Base-by-base conservation (phyloP, 2,113 vertebrate species). In the Bambusicola thoracicus region DNA sequence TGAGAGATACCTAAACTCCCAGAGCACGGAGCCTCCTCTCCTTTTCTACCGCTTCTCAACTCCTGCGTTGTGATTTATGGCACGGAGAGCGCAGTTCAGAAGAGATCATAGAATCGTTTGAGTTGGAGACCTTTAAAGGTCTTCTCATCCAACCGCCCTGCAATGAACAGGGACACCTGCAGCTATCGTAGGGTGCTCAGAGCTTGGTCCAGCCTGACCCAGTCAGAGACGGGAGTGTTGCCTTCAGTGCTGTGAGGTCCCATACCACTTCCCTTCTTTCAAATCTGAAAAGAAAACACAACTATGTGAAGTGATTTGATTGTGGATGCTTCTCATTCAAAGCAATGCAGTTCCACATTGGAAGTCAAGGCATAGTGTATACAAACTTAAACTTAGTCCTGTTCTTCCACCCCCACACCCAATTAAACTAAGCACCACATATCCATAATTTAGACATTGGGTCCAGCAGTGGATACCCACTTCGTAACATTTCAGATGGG, bases 211-310 rank as follows among this genome's bases (percentile, higher is more conserved):
- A 25, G 12, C 27, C 27, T 16, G 15, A 53, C 15, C 27, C 8
- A 5, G 27, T 53, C 51, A 53, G 51, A 17, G 15, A 53, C 1
- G 25, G 21, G 22, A 65, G 38, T 68, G 75, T 40, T 75, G 41
- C 18, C 22, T 41, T 67, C 20, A 21, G 9, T 27, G 25, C 27
- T 61, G 27, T 8, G 3, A 81, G 68, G 38, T 65, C 18, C 41
- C 25, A 14, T 3, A 3, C 6, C 58, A 17, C 16, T 3, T 4
- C 18, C 2, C 5, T 2, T n/a, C 10, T 78, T 78, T 65, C 6
- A 15, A 0, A 38, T 30, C 34, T n/a, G 8, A 43, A 67, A 88
- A 83, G 13, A 0, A 53, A 7, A 6, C 43, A 44, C 21, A 48
- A 46, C 22, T 44, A 4, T 59, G 63, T 83, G 13, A 49, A 21